Percentiles rank a stretch among this genome's conserved stretches.
phyloP scores from a whole-genome alignment of 2,797 vertebrate genomes.

The Eulemur coronatus region DNA sequence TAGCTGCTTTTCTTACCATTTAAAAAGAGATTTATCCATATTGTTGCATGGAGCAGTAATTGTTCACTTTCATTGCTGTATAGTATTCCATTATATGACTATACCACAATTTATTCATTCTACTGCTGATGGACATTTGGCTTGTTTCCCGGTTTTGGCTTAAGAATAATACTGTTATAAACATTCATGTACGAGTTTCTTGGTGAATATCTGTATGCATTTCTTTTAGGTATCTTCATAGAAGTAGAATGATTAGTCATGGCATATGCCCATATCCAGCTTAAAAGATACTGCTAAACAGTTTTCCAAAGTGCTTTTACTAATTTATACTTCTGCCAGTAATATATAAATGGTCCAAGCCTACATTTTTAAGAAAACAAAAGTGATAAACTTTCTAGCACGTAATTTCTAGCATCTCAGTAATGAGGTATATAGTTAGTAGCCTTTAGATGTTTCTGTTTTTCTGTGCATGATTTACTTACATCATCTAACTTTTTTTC shows the following conservation, averaged over 20 bases:
- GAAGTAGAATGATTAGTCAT: not conserved
- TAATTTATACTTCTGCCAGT: not conserved
- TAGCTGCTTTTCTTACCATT: slow-evolving; percentile 27
- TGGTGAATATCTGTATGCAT: not conserved
- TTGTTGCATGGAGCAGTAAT: not conserved
- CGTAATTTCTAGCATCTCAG: not conserved
- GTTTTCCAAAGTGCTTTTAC: not conserved
- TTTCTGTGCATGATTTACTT: not conserved
- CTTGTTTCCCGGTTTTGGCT: not conserved
- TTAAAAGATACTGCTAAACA: not conserved
- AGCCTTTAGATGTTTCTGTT: not conserved
- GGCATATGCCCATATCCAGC: not conserved
- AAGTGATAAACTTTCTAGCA: not conserved
- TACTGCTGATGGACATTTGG: not conserved
- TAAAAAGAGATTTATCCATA: not conserved
- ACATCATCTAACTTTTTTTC: not conserved
- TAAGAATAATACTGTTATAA: not conserved
- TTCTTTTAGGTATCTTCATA: slow-evolving; percentile 36
- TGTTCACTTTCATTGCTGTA: not conserved
- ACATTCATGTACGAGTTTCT: not conserved
- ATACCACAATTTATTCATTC: not conserved
- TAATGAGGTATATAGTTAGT: not conserved
- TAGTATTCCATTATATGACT: not conserved
- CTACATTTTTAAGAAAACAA: not conserved
- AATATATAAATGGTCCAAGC: not conserved